Percentiles rank a stretch among this genome's conserved stretches.
phyloP scores from a whole-genome alignment of 2,888 invertebrate genomes.

The Hirudinaria manillensis region DNA sequence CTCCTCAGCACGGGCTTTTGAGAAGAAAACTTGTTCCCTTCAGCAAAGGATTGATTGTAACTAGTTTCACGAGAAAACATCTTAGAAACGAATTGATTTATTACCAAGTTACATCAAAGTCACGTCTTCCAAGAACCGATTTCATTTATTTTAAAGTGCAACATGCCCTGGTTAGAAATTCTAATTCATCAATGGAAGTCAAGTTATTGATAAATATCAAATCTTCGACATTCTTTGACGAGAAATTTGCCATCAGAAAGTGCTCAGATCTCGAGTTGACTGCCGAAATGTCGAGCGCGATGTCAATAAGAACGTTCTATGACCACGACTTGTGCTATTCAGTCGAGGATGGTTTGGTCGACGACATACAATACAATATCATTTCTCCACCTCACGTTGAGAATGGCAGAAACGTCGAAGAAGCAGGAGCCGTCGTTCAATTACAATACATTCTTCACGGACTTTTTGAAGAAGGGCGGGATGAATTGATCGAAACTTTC shows the following conservation, averaged over 20 bases:
- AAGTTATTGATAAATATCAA: background rate
- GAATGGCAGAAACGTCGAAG: background rate
- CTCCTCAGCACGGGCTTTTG: background rate
- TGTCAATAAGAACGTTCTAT: background rate
- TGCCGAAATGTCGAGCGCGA: background rate
- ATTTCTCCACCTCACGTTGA: background rate
- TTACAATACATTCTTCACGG: background rate
- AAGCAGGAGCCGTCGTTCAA: background rate
- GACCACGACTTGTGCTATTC: background rate
- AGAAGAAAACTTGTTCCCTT: background rate
- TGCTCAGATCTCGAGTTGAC: background rate
- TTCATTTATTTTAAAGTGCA: background rate
- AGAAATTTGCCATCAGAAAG: constrained; percentile 8
- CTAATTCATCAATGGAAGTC: background rate
- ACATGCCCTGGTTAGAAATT: background rate
- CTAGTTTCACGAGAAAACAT: background rate
- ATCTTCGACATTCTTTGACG: background rate
- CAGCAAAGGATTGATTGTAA: background rate
- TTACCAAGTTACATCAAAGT: background rate
- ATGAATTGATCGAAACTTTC: background rate
- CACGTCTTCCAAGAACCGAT: background rate
- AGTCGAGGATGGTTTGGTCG: background rate
- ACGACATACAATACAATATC: background rate
- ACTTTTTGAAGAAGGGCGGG: too few relatives aligned
- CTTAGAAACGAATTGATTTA: background rate